These are phyloP conservation scores for Spisula solida DNA, from an alignment of 2,888 invertebrate genomes.

Conservation along the genomic window DNA sequence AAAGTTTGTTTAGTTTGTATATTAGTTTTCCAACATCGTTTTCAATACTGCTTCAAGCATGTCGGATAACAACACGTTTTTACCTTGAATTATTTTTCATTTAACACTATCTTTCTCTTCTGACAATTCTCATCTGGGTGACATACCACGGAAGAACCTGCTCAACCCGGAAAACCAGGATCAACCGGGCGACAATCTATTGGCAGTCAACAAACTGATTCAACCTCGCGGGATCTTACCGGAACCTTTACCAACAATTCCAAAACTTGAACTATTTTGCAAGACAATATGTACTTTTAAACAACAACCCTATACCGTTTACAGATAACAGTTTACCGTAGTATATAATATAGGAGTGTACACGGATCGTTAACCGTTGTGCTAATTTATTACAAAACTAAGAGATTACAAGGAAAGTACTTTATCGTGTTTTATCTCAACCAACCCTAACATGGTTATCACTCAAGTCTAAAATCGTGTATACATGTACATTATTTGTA, in stretches of 20 bases:
- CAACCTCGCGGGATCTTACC: background rate
- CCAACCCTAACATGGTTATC: background rate
- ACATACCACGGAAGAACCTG: no score
- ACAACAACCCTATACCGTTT: background rate
- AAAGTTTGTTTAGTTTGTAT: no score
- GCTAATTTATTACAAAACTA: conserved; percentile 34
- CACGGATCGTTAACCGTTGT: background rate
- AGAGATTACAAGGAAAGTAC: conserved; percentile 21
- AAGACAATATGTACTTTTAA: background rate
- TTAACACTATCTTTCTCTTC: no score
- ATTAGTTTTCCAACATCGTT: no score
- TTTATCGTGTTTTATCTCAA: conserved; percentile 37
- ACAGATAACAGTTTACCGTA: background rate
- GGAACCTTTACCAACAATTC: background rate
- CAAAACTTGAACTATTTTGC: background rate
- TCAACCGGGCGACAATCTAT: background rate
- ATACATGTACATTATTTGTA: conserved; percentile 37
- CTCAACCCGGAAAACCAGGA: no score
- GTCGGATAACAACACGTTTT: no score
- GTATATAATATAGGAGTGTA: background rate
- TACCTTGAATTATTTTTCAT: no score
- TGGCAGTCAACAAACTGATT: background rate
- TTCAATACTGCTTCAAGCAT: no score
- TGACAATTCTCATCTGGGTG: no score
- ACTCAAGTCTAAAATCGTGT: conserved; percentile 34